Percentiles rank a stretch among this genome's conserved stretches.
These are phyloP conservation scores for Napeogenes sylphis DNA, from an alignment of 2,888 invertebrate genomes.

Conservation along the genomic window DNA sequence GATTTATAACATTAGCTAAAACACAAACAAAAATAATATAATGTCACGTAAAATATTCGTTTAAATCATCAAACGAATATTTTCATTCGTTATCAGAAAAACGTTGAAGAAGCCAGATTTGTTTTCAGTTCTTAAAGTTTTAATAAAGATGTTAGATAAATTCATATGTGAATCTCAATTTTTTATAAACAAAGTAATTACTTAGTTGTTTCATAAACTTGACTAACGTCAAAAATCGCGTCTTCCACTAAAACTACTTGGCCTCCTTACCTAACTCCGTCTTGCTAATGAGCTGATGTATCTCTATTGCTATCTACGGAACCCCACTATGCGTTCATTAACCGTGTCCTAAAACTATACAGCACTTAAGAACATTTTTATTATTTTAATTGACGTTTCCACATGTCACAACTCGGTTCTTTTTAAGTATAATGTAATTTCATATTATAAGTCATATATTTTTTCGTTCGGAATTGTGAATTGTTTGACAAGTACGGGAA, in stretches of 20 bases:
- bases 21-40: no score
- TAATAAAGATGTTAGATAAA: no score
- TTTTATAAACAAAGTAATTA: no score
- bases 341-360: constrained; percentile 21
- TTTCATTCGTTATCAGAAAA: no score
- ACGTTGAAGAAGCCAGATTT: no score
- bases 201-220: no score
- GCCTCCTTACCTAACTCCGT: constrained; percentile 25
- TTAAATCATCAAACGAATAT: no score
- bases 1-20: no score
- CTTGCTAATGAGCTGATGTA: constrained; percentile 34
- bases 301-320: constrained; percentile 23
- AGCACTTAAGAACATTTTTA: constrained; percentile 14
- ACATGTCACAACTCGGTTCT: constrained; percentile 21
- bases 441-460: neutral
- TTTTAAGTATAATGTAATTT: neutral
- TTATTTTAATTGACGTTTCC: constrained; percentile 19
- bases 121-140: no score
- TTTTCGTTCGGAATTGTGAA: neutral
- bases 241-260: constrained; percentile 25
- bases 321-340: constrained; percentile 22
- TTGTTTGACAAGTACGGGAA: neutral
- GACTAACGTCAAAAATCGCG: constrained; percentile 13
- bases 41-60: no score
- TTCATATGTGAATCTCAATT: no score